These are phyloP conservation scores for Tursiops truncatus DNA, from an alignment of 2,113 vertebrate genomes.

Conservation along the genomic window DNA sequence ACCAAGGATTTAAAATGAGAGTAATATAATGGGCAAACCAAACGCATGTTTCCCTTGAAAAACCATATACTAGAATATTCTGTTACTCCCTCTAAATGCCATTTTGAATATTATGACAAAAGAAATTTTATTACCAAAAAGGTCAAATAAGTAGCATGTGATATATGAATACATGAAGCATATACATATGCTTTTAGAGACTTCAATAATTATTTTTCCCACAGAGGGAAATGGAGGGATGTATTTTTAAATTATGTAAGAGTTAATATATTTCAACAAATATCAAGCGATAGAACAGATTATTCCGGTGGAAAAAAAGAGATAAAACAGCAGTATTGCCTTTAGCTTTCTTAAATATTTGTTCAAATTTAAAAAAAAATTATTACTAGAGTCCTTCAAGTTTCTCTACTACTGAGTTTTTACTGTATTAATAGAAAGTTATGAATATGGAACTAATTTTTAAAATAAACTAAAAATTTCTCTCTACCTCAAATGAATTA, in stretches of 20 bases:
- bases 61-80: neutral
- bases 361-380: neutral
- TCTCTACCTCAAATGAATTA: constrained; percentile 33
- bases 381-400: neutral
- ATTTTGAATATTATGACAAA: constrained; percentile 43
- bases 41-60: neutral
- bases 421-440: neutral
- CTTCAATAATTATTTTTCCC: constrained; percentile 14
- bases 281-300: neutral
- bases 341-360: neutral
- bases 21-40: neutral
- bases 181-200: neutral
- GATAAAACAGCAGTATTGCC: neutral
- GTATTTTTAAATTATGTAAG: neutral
- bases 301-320: neutral
- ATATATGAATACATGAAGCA: neutral
- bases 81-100: neutral
- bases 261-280: constrained; percentile 6
- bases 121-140: neutral
- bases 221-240: neutral
- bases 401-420: neutral
- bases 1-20: constrained; percentile 8
- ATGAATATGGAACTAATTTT: constrained; percentile 24
- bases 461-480: neutral
- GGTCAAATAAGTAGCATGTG: neutral